These are phyloP conservation scores for Euglossa dilemma DNA, from an alignment of 1,140 invertebrate species.

Conservation along the genomic window DNA sequence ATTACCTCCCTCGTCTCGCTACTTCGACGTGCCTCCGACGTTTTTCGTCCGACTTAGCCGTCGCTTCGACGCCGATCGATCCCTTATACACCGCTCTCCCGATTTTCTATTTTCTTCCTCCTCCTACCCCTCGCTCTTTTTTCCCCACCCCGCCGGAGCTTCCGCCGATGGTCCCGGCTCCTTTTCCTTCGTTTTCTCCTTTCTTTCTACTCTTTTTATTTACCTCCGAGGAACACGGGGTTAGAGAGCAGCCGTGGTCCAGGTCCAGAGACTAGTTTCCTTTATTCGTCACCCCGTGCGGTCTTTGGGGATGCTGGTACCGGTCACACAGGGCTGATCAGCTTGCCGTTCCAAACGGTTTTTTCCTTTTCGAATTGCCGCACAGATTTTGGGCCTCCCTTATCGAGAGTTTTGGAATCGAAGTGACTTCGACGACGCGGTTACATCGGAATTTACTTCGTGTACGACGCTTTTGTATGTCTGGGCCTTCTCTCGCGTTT, in stretches of 20 bases:
- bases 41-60: slow-evolving; percentile 62
- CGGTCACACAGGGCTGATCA: too few species aligned
- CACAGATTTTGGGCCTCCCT: too few species aligned
- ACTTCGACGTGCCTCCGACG: slow-evolving; percentile 56
- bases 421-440: too few species aligned
- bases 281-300: slow-evolving; percentile 7
- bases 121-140: background rate
- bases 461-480: too few species aligned
- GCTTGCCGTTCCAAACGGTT: too few species aligned
- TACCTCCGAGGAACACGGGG: background rate
- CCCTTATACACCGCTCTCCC: slow-evolving; percentile 21
- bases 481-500: too few species aligned
- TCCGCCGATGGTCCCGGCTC: background rate
- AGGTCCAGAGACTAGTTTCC: background rate
- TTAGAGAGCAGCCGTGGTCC: slow-evolving; percentile 5
- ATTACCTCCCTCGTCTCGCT: slow-evolving; percentile 72
- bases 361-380: too few species aligned
- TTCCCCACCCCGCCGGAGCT: background rate
- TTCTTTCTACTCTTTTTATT: too few species aligned
- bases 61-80: slow-evolving; percentile 59
- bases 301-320: too few species aligned
- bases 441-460: too few species aligned
- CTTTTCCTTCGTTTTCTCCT: background rate
- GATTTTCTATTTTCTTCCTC: slow-evolving; percentile 25
- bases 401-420: too few species aligned